Conservation (phyloP, 2,797 vertebrate genomes). For the Lacerta bilineata region DNA sequence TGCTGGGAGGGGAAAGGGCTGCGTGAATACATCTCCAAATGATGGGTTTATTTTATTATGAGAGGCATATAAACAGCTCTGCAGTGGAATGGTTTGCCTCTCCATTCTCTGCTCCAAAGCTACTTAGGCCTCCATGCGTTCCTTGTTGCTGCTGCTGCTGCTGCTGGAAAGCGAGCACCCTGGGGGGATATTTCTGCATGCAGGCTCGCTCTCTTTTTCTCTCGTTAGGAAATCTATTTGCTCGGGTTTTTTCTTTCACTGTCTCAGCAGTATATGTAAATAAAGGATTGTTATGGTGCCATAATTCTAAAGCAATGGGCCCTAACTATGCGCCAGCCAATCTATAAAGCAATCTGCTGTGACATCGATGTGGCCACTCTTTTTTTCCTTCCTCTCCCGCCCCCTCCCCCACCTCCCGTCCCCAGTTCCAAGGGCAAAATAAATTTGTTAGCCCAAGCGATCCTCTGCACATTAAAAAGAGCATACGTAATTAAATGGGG, state of each 20-base stretch:
- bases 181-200: constrained; percentile 72
- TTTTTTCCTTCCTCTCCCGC: background rate
- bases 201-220: constrained; percentile 44
- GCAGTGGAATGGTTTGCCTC: constrained; percentile 45
- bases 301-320: constrained; percentile 76
- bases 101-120: constrained; percentile 56
- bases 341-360: constrained; percentile 72
- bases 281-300: constrained; percentile 81
- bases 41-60: constrained; percentile 71
- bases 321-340: constrained; percentile 66
- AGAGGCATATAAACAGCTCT: constrained; percentile 66
- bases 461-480: constrained; percentile 59
- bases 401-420: too few species aligned
- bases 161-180: constrained; percentile 69
- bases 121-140: constrained; percentile 70
- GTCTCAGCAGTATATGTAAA: constrained; percentile 84
- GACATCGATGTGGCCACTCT: constrained; percentile 63
- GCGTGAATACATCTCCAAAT: constrained; percentile 44
- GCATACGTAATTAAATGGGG: constrained; percentile 69
- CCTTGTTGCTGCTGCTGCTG: constrained; percentile 33
- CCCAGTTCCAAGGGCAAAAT: constrained; percentile 62
- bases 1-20: background rate
- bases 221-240: constrained; percentile 80
- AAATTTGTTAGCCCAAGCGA: constrained; percentile 56
- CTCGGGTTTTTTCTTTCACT: constrained; percentile 70